Percentiles rank a stretch among this genome's conserved stretches.
Conservation (phyloP, 2,888 invertebrate genomes). For the Pollenia labialis region DNA sequence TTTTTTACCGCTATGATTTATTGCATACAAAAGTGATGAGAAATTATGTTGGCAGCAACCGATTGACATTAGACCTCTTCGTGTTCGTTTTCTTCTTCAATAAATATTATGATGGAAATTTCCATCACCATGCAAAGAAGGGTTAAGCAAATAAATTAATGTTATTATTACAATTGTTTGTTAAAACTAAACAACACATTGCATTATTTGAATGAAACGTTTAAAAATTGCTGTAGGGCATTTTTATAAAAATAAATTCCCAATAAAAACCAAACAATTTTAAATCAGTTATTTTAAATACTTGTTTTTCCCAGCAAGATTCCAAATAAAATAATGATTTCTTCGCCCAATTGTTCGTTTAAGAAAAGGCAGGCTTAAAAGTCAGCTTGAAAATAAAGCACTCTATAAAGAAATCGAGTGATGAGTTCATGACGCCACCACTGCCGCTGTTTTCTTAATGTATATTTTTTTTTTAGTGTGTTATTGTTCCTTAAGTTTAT, state of each 20-base stretch:
- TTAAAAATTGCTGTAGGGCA: background rate
- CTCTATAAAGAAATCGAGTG: constrained; percentile 24
- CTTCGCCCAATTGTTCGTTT: constrained; percentile 59
- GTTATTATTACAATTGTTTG: no score
- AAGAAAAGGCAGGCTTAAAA: constrained; percentile 48
- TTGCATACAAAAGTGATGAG: no score
- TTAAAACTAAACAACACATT: background rate
- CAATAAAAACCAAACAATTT: background rate
- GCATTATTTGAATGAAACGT: background rate
- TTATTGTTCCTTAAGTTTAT: constrained; percentile 1
- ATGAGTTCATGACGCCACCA: constrained; percentile 65
- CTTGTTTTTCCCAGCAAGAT: constrained; percentile 56
- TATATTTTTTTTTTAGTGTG: background rate
- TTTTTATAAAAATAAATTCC: background rate
- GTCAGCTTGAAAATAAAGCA: constrained; percentile 43
- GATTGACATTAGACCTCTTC: no score
- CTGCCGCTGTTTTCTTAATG: constrained; percentile 44
- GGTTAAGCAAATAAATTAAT: background rate
- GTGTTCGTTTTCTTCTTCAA: no score
- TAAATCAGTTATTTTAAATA: constrained; percentile 30
- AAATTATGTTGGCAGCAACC: no score
- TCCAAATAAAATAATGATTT: constrained; percentile 28
- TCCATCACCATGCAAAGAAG: no score
- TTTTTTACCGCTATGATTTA: no score
- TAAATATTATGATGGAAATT: no score